Evolutionary conservation across 1,140 invertebrate genomes (phyloP), one percentile per base, ranked within the genome.

Genomic region (Heliconius hermathena): DNA sequence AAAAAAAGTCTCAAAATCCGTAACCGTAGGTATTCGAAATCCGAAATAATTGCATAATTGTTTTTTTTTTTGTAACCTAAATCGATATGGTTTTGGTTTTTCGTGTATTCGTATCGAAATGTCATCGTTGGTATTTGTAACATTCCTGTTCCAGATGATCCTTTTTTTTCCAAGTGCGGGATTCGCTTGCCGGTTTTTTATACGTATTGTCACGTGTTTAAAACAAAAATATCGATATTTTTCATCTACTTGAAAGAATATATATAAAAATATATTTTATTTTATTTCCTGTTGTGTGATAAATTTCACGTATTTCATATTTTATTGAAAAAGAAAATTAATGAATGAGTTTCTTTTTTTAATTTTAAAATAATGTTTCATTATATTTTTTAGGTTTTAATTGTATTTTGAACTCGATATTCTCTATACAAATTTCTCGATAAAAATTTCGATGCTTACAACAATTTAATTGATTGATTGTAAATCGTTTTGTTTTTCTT

Each of bases 161-260:
- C 60, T 29, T 66, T 66, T 66, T 29, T 52, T 77, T 49, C 3
- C 41, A 71, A 66, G 74, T 70, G 74, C 74, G 11, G 74, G 74
- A 26, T 38, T 70, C 29, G 71, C 71, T 77, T 77, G 76, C 76
- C 38, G 33, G 66, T 18, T 33, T 33, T 54, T 74, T 71, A 20
- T 52, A 52, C 22, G 41, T 79, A 74, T 80, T 72, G 74, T 79
- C 73, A 72, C 78, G 73, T 76, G n/a, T 71, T 79, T 74, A 38
- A 66, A 66, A 6, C 2, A 26, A 9, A 60, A 60, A 22, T 60
- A 60, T 16, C 49, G n/a, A 22, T 3, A 2, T 22, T 54, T 57
- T 9, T 57, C n/a, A 22, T n/a, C 54, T 22, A 16, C 26, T 3
- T 29, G 26, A 66, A 29, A 16, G 22, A 46, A 33, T 26, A 71